Evolutionary conservation across 2,888 invertebrate genomes (phyloP).

Genomic region (Leptinotarsa peninsularis): DNA sequence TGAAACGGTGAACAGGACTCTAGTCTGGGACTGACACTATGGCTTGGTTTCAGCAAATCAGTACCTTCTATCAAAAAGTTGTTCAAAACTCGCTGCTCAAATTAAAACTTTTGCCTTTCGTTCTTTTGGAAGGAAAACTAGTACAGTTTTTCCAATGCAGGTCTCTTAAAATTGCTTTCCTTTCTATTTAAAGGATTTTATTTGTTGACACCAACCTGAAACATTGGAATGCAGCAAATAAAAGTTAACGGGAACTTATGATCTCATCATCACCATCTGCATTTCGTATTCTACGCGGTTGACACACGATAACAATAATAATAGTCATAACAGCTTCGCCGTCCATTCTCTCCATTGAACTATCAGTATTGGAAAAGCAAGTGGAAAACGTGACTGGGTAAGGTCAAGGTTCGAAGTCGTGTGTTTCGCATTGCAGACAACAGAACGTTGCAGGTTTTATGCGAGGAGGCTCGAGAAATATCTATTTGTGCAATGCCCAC

Average conservation of each 20-base stretch:
- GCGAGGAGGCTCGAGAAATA: slow-evolving; percentile 27
- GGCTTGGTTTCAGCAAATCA: too few species aligned
- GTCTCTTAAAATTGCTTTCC: too few species aligned
- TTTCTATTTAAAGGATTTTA: too few species aligned
- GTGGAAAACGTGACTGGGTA: slow-evolving; percentile 53
- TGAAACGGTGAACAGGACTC: too few species aligned
- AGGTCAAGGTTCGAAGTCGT: slow-evolving; percentile 54
- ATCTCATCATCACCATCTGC: background rate
- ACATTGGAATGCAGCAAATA: background rate
- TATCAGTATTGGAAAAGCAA: slow-evolving; percentile 23
- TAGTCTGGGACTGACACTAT: too few species aligned
- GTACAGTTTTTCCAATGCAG: too few species aligned
- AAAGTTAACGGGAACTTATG: background rate
- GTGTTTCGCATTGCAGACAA: slow-evolving; percentile 38
- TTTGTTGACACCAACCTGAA: background rate
- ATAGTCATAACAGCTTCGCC: background rate
- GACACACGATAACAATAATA: slow-evolving; percentile 11
- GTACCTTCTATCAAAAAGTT: too few species aligned
- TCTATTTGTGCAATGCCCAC: slow-evolving; percentile 34
- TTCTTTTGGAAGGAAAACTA: too few species aligned
- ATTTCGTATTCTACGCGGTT: background rate
- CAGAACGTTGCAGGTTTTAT: slow-evolving; percentile 24
- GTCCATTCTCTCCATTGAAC: background rate
- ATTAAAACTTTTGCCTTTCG: too few species aligned
- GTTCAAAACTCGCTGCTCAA: too few species aligned